Evolutionary conservation across 2,797 vertebrate species (phyloP).

Genomic region (Aselliscus stoliczkanus): DNA sequence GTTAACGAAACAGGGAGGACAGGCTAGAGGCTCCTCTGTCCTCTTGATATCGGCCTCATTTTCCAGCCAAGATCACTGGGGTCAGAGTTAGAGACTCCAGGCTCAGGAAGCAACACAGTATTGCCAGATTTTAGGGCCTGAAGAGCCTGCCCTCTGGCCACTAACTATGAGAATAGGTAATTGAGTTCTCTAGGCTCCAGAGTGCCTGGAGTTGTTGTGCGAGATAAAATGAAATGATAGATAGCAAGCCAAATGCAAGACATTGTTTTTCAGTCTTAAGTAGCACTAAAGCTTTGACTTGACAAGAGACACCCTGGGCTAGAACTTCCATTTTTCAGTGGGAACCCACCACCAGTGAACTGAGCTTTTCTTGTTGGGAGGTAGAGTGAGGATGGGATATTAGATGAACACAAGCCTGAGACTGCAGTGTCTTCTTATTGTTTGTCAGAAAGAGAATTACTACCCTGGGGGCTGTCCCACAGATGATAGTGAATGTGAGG

Average conservation of each 20-base stretch:
- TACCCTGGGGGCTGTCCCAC: not conserved
- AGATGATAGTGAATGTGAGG: slow-evolving; percentile 52
- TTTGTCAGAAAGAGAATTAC: slow-evolving; percentile 50
- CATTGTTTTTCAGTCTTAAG: not conserved
- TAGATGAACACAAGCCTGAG: not conserved
- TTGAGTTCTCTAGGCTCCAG: not conserved
- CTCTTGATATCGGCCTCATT: not conserved
- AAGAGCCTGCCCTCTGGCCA: not conserved
- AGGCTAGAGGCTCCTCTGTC: not conserved
- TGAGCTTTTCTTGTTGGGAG: slow-evolving; percentile 38
- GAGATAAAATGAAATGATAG: slow-evolving; percentile 22
- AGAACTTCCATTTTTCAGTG: not conserved
- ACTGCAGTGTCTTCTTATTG: slow-evolving; percentile 6
- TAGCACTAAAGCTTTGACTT: not conserved
- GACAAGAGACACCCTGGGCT: not conserved
- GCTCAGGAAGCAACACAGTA: not conserved
- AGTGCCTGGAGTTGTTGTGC: not conserved
- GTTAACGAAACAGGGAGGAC: not conserved
- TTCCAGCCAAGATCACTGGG: not conserved
- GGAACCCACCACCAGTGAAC: not conserved
- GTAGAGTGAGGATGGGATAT: slow-evolving; percentile 28
- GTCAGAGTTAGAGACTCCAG: not conserved
- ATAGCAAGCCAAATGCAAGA: not conserved
- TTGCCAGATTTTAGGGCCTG: not conserved
- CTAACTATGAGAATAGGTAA: not conserved